These are phyloP conservation scores for Drosophila sturtevanti DNA, from an alignment of 1,140 invertebrate species.

Conservation along the genomic window DNA sequence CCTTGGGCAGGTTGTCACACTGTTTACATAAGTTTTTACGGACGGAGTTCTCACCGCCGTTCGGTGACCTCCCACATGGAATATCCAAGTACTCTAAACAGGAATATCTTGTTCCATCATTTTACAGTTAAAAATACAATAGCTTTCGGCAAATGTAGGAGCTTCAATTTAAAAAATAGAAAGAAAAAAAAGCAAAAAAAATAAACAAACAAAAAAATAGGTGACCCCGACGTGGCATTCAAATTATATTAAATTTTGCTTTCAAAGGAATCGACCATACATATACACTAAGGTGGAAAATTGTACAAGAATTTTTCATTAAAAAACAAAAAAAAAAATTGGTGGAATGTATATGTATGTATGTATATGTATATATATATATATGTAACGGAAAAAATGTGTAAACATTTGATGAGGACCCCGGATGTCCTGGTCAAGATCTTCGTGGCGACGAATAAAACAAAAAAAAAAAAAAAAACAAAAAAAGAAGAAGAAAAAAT, in stretches of 20 bases:
- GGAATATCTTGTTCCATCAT: not conserved
- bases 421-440: conserved; percentile 14
- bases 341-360: not conserved
- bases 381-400: not conserved
- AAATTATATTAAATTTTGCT: not conserved
- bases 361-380: no score
- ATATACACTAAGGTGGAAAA: not conserved
- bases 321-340: not conserved
- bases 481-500: not conserved
- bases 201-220: no score
- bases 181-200: no score
- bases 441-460: conserved; percentile 15
- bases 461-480: conserved; percentile 10
- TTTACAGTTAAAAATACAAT: not conserved
- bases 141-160: no score
- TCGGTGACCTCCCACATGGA: no score
- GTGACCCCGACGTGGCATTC: not conserved
- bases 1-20: no score
- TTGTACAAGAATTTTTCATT: conserved; percentile 7
- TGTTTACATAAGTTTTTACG: no score
- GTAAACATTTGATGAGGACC: conserved; percentile 6
- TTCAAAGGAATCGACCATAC: not conserved
- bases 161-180: no score
- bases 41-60: no score
- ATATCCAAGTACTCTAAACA: not conserved